Conservation (phyloP, 2,797 vertebrate genomes). For the Brotogeris chrysoptera region DNA sequence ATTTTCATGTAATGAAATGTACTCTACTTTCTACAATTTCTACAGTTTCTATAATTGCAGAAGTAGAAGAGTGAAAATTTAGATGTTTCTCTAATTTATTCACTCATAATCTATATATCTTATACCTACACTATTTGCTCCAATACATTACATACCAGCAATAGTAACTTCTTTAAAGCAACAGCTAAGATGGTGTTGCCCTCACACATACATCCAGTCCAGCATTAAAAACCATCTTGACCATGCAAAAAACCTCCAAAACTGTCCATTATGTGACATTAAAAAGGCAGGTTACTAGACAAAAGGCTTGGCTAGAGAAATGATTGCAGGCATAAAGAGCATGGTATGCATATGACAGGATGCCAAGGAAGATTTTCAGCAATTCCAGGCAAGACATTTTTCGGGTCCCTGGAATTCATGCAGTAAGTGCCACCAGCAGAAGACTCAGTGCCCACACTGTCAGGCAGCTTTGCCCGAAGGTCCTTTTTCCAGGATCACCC, state of each 20-base stretch:
- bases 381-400: background rate
- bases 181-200: background rate
- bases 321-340: background rate
- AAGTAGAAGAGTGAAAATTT: background rate
- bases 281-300: background rate
- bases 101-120: background rate
- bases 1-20: background rate
- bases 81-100: background rate
- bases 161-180: background rate
- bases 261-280: background rate
- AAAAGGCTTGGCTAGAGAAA: background rate
- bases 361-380: background rate
- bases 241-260: background rate
- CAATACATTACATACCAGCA: background rate
- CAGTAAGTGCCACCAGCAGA: background rate
- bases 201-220: background rate
- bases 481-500: background rate
- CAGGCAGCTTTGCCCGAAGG: background rate
- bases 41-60: background rate
- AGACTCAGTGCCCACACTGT: background rate
- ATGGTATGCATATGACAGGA: background rate
- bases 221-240: background rate
- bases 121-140: background rate
- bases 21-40: background rate
- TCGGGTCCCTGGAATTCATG: background rate